These are phyloP conservation scores for Hipparchia sbordonii DNA, from an alignment of 2,888 invertebrate genomes.

Conservation along the genomic window DNA sequence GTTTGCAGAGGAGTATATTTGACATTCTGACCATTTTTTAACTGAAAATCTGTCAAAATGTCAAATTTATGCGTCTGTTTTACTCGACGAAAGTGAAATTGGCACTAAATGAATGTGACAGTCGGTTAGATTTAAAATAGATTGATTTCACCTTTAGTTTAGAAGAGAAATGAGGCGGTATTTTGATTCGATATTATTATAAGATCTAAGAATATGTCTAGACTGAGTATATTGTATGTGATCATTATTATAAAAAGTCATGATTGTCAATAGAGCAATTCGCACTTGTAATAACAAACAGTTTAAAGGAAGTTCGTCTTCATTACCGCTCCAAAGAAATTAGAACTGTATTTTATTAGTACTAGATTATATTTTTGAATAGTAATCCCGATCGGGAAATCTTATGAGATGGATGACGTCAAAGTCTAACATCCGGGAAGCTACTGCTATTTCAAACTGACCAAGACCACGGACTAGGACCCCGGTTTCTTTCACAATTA, in stretches of 20 bases:
- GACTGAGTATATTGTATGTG: not conserved
- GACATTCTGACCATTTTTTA: too few species aligned
- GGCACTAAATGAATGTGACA: too few species aligned
- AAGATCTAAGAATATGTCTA: constrained; percentile 10
- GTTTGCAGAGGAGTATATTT: too few species aligned
- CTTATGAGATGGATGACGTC: constrained; percentile 72
- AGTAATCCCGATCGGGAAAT: constrained; percentile 55
- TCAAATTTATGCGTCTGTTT: too few species aligned
- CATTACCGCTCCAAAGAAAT: constrained; percentile 40
- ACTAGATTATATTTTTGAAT: constrained; percentile 53
- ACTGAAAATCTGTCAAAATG: too few species aligned
- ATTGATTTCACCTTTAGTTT: too few species aligned
- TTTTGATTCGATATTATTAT: not conserved
- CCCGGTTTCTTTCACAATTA: constrained; percentile 25
- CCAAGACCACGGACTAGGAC: constrained; percentile 35
- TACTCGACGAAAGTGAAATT: too few species aligned
- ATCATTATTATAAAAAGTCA: constrained; percentile 20
- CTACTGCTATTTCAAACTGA: constrained; percentile 68
- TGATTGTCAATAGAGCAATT: constrained; percentile 34
- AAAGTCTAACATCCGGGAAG: constrained; percentile 73
- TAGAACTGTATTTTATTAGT: constrained; percentile 45
- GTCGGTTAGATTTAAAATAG: too few species aligned
- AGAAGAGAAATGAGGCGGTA: too few species aligned
- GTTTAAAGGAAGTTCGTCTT: constrained; percentile 33
- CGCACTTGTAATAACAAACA: constrained; percentile 38